Evolutionary conservation across 2,113 vertebrate species (phyloP).

Genomic region (Colossoma macropomum): DNA sequence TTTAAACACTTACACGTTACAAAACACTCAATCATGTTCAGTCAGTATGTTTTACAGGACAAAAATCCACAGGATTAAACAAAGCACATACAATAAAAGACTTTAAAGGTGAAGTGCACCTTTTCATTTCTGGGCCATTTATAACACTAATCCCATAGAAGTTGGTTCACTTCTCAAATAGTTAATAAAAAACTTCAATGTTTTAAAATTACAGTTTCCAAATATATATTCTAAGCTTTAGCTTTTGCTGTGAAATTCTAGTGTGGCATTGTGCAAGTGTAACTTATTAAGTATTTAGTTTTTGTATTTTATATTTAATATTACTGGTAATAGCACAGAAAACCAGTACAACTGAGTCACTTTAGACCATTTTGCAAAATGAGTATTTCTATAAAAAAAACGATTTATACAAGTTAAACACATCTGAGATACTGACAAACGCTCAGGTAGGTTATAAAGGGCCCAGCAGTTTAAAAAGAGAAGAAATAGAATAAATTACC

Average conservation of each 20-base stretch:
- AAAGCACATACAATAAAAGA: slow-evolving; percentile 44
- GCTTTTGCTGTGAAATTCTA: too few relatives aligned
- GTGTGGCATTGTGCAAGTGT: too few relatives aligned
- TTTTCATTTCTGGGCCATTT: background rate
- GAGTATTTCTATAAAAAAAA: background rate
- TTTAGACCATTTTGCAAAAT: background rate
- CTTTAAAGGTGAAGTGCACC: slow-evolving; percentile 12
- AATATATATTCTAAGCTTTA: too few relatives aligned
- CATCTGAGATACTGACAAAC: background rate
- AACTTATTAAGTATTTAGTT: too few relatives aligned
- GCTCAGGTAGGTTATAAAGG: background rate
- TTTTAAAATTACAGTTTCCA: too few relatives aligned
- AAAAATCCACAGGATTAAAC: slow-evolving; percentile 64
- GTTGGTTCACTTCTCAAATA: background rate
- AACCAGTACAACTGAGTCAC: background rate
- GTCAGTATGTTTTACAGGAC: slow-evolving; percentile 40
- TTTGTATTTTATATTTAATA: background rate
- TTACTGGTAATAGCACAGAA: background rate
- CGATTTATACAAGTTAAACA: background rate
- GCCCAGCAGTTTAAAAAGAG: too few relatives aligned
- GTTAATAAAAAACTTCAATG: too few relatives aligned
- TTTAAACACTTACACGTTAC: slow-evolving; percentile 33
- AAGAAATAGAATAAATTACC: background rate
- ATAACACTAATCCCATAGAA: background rate
- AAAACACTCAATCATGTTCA: slow-evolving; percentile 45